These are phyloP conservation scores for Urocynchramus pylzowi DNA, from an alignment of 2,113 vertebrate genomes.

Conservation along the genomic window DNA sequence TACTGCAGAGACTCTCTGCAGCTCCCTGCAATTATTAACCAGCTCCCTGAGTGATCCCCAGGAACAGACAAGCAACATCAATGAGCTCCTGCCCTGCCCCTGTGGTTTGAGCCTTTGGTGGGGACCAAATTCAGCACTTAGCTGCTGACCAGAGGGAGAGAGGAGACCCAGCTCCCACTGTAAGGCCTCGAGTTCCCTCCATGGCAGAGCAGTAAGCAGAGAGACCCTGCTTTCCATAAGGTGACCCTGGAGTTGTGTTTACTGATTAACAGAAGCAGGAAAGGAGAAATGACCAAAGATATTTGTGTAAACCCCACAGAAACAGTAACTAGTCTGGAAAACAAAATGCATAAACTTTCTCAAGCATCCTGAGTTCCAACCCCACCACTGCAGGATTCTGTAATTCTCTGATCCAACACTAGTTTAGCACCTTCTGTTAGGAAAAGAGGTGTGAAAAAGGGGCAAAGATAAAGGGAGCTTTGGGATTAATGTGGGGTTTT, in stretches of 20 bases:
- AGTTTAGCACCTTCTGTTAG: neutral
- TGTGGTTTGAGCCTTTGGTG: neutral
- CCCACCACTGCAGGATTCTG: neutral
- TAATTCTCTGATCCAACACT: neutral
- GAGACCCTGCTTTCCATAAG: neutral
- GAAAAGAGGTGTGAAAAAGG: neutral
- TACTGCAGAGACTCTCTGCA: neutral
- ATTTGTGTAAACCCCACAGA: neutral
- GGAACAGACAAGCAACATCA: neutral
- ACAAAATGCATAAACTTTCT: neutral
- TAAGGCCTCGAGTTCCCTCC: neutral
- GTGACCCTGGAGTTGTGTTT: neutral
- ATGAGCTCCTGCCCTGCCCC: neutral
- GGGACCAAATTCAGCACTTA: neutral
- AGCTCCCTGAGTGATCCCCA: neutral
- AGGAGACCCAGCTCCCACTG: neutral
- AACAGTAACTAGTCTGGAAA: slow-evolving; percentile 25
- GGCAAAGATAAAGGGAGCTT: neutral
- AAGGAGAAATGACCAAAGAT: neutral
- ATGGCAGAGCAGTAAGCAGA: neutral
- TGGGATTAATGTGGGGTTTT: neutral
- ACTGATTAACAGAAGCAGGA: neutral
- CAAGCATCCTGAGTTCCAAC: neutral
- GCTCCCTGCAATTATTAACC: neutral
- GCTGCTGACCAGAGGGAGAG: neutral